Evolutionary conservation across 2,113 vertebrate genomes (phyloP).

Genomic region (Phyllostomus discolor): DNA sequence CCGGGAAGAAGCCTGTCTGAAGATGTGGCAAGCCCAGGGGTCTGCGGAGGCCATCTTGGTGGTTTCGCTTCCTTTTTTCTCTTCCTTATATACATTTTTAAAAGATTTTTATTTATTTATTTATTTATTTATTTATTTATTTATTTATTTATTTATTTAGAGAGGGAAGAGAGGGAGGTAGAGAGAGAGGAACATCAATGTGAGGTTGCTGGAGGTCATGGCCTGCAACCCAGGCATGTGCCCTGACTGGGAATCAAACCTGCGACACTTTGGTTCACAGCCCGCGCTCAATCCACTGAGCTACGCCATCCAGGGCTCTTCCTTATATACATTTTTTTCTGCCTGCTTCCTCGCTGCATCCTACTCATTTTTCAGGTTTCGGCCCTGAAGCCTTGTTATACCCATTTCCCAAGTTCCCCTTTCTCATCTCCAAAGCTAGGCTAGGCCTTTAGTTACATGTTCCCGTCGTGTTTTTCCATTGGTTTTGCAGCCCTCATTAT

Average conservation of each 20-base stretch:
- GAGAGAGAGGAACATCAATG: no score
- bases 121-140: no score
- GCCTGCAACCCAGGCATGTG: no score
- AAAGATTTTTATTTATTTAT: no score
- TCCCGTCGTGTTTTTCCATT: not conserved
- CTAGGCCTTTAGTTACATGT: not conserved
- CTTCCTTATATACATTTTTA: not conserved
- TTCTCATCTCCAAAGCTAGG: not conserved
- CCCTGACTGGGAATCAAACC: no score
- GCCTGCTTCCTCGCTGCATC: not conserved
- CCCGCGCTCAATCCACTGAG: no score
- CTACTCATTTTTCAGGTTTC: not conserved
- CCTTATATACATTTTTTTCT: not conserved
- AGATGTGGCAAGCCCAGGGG: not conserved
- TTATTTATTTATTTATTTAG: no score
- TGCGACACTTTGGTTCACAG: no score
- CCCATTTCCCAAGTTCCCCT: not conserved
- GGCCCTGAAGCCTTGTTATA: not conserved
- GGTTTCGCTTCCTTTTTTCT: not conserved
- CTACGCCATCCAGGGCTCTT: no score
- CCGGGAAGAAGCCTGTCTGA: not conserved
- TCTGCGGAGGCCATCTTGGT: not conserved
- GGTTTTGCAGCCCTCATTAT: not conserved
- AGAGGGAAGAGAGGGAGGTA: no score
- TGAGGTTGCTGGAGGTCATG: no score